Conservation (phyloP, 2,888 invertebrate species). For the Lochmaea capreae region DNA sequence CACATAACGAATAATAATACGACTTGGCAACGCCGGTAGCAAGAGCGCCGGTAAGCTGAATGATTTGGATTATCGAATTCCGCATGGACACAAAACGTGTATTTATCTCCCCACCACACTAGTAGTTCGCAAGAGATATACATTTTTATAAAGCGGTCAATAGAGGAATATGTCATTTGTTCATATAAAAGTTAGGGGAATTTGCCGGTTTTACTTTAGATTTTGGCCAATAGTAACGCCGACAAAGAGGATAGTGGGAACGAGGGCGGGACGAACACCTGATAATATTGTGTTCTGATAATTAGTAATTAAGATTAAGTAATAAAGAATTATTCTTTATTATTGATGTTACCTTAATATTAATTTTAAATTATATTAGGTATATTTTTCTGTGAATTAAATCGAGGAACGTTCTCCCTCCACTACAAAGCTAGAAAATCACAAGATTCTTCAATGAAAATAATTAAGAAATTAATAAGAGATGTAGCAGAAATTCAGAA, state of each 20-base stretch:
- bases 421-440: too few species aligned
- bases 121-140: conserved; percentile 19
- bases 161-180: not conserved
- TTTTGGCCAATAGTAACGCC: conserved; percentile 40
- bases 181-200: not conserved
- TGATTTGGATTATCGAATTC: conserved; percentile 26
- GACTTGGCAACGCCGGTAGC: not conserved
- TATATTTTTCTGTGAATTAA: too few species aligned
- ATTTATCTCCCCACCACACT: conserved; percentile 33
- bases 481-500: too few species aligned
- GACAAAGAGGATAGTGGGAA: conserved; percentile 37
- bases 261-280: conserved; percentile 44
- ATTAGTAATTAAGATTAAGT: not conserved
- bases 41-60: conserved; percentile 18
- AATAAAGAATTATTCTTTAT: not conserved
- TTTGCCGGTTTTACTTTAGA: conserved; percentile 37
- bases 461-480: too few species aligned
- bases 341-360: not conserved
- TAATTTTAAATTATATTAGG: not conserved
- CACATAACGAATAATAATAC: not conserved
- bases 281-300: conserved; percentile 41
- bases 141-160: conserved; percentile 30
- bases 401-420: too few species aligned
- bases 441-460: too few species aligned
- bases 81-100: conserved; percentile 31